Percentiles rank a stretch among this genome's conserved stretches.
phyloP scores from a whole-genome alignment of 2,888 invertebrate species.

The Chromoteleia sp. region DNA sequence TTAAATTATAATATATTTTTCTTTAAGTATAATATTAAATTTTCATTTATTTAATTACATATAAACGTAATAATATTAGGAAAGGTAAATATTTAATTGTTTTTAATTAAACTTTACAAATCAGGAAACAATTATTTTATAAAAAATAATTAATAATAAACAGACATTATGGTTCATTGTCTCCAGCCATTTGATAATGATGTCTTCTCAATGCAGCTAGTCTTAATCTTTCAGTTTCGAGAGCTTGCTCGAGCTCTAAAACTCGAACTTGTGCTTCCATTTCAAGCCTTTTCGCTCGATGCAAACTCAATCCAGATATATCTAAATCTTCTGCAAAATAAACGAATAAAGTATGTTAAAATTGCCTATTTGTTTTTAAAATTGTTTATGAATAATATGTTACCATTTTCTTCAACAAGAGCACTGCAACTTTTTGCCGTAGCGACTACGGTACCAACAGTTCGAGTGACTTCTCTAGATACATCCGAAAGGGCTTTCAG shows the following conservation, averaged over 20 bases:
- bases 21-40: too few species aligned
- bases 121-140: neutral
- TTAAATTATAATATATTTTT: too few species aligned
- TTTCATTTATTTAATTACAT: neutral
- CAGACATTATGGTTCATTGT: constrained; percentile 76
- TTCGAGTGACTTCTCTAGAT: constrained; percentile 94
- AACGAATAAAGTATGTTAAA: constrained; percentile 8
- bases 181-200: constrained; percentile 94
- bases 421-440: constrained; percentile 96
- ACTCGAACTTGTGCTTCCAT: constrained; percentile 99
- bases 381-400: constrained; percentile 11
- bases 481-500: constrained; percentile 93
- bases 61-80: neutral
- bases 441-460: constrained; percentile 96
- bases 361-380: neutral
- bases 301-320: constrained; percentile 94
- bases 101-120: neutral
- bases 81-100: neutral
- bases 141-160: neutral
- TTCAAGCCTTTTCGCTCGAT: constrained; percentile 97
- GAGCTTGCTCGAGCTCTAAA: constrained; percentile 94
- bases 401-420: constrained; percentile 93
- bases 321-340: constrained; percentile 92
- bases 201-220: constrained; percentile 94
- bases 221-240: constrained; percentile 94